Evolutionary conservation across 2,113 vertebrate genomes (phyloP).

Genomic region (Chaetodon auriga): DNA sequence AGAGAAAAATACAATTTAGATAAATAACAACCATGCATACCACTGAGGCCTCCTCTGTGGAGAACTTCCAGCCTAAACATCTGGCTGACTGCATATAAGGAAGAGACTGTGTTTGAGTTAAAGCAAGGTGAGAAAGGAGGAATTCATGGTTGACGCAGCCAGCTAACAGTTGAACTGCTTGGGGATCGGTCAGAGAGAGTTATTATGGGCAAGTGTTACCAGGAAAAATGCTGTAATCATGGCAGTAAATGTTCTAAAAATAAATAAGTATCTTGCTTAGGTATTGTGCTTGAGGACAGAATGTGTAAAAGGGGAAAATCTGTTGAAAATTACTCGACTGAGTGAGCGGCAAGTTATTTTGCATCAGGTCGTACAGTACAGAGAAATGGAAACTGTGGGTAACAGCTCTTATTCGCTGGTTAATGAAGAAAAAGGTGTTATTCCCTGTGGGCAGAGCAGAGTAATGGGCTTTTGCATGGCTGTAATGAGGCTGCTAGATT

Average conservation of each 20-base stretch:
- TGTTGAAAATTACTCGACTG: slow-evolving; percentile 28
- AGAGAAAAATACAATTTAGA: slow-evolving; percentile 74
- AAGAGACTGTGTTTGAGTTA: slow-evolving; percentile 61
- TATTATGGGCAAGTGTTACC: slow-evolving; percentile 19
- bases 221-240: slow-evolving; percentile 13
- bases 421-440: slow-evolving; percentile 78
- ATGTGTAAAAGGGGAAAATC: slow-evolving; percentile 14
- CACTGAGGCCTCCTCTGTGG: slow-evolving; percentile 65
- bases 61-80: slow-evolving; percentile 74
- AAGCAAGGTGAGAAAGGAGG: slow-evolving; percentile 69
- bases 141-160: slow-evolving; percentile 55
- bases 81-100: slow-evolving; percentile 64
- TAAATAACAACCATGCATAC: slow-evolving; percentile 72
- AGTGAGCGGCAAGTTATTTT: slow-evolving; percentile 16
- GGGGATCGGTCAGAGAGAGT: slow-evolving; percentile 38
- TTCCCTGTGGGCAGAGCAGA: slow-evolving; percentile 59
- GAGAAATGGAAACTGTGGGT: slow-evolving; percentile 60
- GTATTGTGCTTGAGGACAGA: slow-evolving; percentile 15
- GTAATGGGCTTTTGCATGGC: slow-evolving; percentile 72
- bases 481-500: slow-evolving; percentile 75
- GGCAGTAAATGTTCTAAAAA: slow-evolving; percentile 2
- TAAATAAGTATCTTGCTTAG: not conserved
- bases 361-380: slow-evolving; percentile 36
- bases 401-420: slow-evolving; percentile 58
- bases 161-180: slow-evolving; percentile 30